Base-by-base conservation (phyloP, 1,140 invertebrate species). In the Eufriesea mexicana region DNA sequence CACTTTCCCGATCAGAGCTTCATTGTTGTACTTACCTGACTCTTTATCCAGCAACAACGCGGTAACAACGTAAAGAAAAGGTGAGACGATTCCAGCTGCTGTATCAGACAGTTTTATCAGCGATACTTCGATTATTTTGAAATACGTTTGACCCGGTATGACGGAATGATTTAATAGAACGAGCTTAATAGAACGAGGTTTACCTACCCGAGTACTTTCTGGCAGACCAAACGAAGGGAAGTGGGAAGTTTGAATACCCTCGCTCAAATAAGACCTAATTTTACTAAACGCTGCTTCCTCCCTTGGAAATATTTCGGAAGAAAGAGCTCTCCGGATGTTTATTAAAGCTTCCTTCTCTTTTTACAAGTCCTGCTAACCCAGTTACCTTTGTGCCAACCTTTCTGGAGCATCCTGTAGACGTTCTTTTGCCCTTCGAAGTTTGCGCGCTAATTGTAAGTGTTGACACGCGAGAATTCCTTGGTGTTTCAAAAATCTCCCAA, bases 271-370 rank as follows among this genome's bases (percentile, higher is more conserved):
- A 45, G 10, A 45, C 64, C 10, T n/a, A 45, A 67, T 67, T 45
- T 67, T 12, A 0, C 5, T 45, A 64, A 64, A 45, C 23, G 64
- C 10, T 45, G 23, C 64, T 45, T n/a, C 6, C 16, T 45, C 9
- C 9, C 6, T 14, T 14, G 23, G 6, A n/a, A 67, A 67, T 67
- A 45, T n/a, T 67, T 35, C 28, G 18, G 14, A 14, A 45, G 64
- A n/a, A 45, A 45, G 23, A 67, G 42, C 5, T 12, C 42, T 23
- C 12, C 14, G 10, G 2, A 1, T 45, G 64, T 67, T 67, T 67
- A 67, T 67, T 67, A 67, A 45, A 67, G 20, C 64, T 67, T 67
- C n/a, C 42, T n/a, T 67, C 64, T 45, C 12, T 45, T 45, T 66
- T 67, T 23, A 5, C 62, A n/a, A 45, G 42, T 70, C 16, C 45